These are phyloP conservation scores for Embiotoca jacksoni DNA, from an alignment of 2,113 vertebrate genomes.

Conservation along the genomic window DNA sequence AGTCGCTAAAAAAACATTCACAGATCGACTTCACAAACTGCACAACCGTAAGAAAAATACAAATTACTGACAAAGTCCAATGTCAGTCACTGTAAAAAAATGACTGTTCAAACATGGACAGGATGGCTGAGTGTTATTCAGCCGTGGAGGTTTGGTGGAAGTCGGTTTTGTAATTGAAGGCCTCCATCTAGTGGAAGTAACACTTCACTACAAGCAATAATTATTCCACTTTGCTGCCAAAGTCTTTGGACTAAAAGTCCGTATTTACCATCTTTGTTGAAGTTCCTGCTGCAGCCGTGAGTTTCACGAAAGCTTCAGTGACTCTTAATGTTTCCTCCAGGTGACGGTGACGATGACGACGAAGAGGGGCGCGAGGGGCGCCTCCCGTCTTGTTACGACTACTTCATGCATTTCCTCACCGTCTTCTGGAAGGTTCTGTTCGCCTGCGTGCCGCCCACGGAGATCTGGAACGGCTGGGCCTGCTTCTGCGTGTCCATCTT, in stretches of 20 bases:
- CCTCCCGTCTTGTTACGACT: constrained; percentile 92
- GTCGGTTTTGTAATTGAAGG: background rate
- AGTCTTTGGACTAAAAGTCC: background rate
- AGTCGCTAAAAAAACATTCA: too few relatives aligned
- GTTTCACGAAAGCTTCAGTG: too few relatives aligned
- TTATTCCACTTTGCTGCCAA: background rate
- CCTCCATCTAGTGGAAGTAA: constrained; percentile 31
- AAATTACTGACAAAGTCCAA: too few relatives aligned
- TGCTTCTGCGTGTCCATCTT: constrained; percentile 91
- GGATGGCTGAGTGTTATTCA: background rate
- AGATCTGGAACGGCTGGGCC: constrained; percentile 96
- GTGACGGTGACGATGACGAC: constrained; percentile 85
- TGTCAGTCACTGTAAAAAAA: too few relatives aligned
- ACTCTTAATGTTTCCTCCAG: constrained; percentile 19
- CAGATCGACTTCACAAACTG: too few relatives aligned
- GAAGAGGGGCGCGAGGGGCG: constrained; percentile 87
- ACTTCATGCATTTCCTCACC: constrained; percentile 94
- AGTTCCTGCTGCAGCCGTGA: too few relatives aligned
- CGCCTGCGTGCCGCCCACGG: constrained; percentile 92
- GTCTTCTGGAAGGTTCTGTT: constrained; percentile 97
- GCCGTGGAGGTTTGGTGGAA: background rate
- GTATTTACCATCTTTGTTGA: too few relatives aligned
- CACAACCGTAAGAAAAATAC: too few relatives aligned
- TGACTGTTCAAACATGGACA: too few relatives aligned
- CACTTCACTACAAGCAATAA: background rate